Evolutionary conservation across 2,888 invertebrate species (phyloP), one percentile per base, ranked within the genome.

Genomic region (Gonocerus acuteangulatus): DNA sequence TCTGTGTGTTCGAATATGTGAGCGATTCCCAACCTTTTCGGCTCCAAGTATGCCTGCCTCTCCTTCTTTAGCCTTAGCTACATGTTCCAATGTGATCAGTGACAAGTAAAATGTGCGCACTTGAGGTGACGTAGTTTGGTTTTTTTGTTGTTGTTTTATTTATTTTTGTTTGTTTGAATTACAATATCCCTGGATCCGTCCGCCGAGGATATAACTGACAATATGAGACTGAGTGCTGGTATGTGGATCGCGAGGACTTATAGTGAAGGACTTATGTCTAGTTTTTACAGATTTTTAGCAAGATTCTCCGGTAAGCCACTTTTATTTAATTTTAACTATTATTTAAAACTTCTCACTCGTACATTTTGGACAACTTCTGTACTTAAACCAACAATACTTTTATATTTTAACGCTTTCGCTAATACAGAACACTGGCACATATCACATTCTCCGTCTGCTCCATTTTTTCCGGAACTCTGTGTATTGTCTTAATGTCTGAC

Each of bases 221-320:
- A 19, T 36, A 54, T 54, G 54, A 54, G 44, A 32, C 49, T 60
- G 32, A 44, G 60, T 44, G 39, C 59, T 18, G 48, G 21, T 48
- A 21, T 61, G 48, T 45, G 61, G 45, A 22, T 61, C 48, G 32
- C 60, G 42, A 65, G 65, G 61, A 65, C 63, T 58, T 63, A 61
- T 48, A 61, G 61, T 58, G 65, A 65, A 61, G 61, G 65, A 61
- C 65, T 65, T 39, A 63, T 65, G 56, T 63, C 63, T 61, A 65
- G 61, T 63, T 65, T 65, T 39, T 63, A 65, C 48, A 63, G 62
- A 51, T 65, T 65, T 65, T 63, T 65, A 61, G 65, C 65, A 63
- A 65, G 65, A 63, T 65, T 65, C 45, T 65, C 65, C 34, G 65
- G 65, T 65, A 56, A 63, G 65, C 42, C 16, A 44, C 16, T n/a